Percentiles rank a stretch among this genome's conserved stretches.
Conservation (phyloP, 92 coral and sea anemone species). For the Chrysogorgia sp. region DNA sequence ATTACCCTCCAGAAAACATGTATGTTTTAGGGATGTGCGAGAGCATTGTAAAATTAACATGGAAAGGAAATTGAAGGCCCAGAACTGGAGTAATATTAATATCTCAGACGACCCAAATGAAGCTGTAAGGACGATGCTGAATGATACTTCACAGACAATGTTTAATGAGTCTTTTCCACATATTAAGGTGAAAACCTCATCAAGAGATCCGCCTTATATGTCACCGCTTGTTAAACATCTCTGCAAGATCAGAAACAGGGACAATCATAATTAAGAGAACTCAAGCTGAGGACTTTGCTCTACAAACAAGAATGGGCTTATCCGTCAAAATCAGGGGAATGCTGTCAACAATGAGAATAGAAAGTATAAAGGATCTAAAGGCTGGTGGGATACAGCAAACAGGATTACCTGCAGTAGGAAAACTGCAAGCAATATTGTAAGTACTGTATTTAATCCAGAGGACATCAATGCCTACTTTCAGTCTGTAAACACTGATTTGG, state of each 20-base stretch:
- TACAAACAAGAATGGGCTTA: conserved; percentile 47
- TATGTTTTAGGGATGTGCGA: conserved; percentile 60
- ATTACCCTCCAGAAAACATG: conserved; percentile 59
- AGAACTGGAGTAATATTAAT: conserved; percentile 50
- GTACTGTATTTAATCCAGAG: conserved; percentile 42
- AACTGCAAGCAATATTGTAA: conserved; percentile 23
- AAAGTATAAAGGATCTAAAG: conserved; percentile 46
- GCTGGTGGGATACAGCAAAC: conserved; percentile 67
- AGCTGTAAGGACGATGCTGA: conserved; percentile 39
- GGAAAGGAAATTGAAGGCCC: conserved; percentile 54
- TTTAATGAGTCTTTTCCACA: conserved; percentile 58
- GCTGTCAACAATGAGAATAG: conserved; percentile 51
- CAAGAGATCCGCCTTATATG: conserved; percentile 64
- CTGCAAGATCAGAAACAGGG: conserved; percentile 57
- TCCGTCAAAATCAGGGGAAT: conserved; percentile 51
- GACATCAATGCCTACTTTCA: conserved; percentile 52
- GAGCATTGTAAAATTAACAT: conserved; percentile 60
- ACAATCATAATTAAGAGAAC: conserved; percentile 17
- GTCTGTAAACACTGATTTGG: conserved; percentile 51
- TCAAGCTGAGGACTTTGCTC: background rate
- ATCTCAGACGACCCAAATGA: conserved; percentile 41
- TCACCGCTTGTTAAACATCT: conserved; percentile 60
- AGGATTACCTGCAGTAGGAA: conserved; percentile 63
- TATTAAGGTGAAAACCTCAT: conserved; percentile 55
- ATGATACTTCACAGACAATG: conserved; percentile 36